A percentile compares a stretch with the other conserved stretches of the same genome.
Evolutionary conservation across 1,140 invertebrate genomes (phyloP).

Genomic region (Brachionus rubens): DNA sequence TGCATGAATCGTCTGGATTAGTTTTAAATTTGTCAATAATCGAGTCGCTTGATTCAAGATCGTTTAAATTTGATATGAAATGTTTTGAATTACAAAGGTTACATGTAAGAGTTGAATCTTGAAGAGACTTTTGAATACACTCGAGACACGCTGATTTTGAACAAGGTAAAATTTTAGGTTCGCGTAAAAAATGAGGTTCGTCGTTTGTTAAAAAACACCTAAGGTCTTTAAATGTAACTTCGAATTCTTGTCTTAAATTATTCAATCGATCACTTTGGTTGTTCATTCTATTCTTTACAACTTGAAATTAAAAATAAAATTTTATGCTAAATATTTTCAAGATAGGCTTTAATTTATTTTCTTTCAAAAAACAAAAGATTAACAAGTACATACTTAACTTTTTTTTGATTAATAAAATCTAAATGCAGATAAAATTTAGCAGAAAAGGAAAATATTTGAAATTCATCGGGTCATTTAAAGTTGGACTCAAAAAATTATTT

Average conservation of each 20-base stretch:
- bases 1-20: neutral
- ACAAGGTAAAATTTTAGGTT: slow-evolving; percentile 4
- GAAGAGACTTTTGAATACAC: neutral
- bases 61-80: neutral
- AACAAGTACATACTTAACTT: too few relatives aligned
- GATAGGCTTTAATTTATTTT: too few relatives aligned
- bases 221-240: neutral
- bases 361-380: too few relatives aligned
- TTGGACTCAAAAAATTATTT: too few relatives aligned
- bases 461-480: too few relatives aligned
- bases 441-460: too few relatives aligned
- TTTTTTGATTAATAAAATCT: too few relatives aligned
- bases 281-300: too few relatives aligned
- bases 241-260: neutral
- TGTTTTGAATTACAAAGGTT: neutral
- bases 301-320: too few relatives aligned
- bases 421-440: too few relatives aligned
- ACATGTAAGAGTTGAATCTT: neutral
- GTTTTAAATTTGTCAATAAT: neutral
- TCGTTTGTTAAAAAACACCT: neutral
- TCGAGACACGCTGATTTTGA: slow-evolving; percentile 2
- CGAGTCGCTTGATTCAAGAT: neutral
- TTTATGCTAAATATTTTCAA: too few relatives aligned
- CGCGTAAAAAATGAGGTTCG: neutral
- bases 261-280: neutral